These are phyloP conservation scores for Hypolimnas misippus DNA, from an alignment of 2,888 invertebrate genomes.

Conservation along the genomic window DNA sequence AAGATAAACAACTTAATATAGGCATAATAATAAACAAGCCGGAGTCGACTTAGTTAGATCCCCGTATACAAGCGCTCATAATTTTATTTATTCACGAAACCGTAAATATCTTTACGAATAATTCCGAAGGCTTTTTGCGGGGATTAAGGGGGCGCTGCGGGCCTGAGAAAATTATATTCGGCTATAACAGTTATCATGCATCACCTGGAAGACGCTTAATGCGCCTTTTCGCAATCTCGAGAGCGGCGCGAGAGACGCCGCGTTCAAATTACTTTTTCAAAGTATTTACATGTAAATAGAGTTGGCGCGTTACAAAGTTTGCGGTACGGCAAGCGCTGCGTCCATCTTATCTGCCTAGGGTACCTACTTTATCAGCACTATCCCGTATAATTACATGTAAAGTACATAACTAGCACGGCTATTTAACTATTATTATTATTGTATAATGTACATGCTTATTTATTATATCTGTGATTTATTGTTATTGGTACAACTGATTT, in stretches of 20 bases:
- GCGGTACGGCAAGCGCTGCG: constrained; percentile 54
- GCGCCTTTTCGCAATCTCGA: constrained; percentile 83
- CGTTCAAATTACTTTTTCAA: constrained; percentile 83
- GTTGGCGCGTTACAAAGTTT: constrained; percentile 63
- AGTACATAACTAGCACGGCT: not conserved
- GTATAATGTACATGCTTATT: not conserved
- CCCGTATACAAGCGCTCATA: constrained; percentile 73
- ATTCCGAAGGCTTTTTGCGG: constrained; percentile 82
- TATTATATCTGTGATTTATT: constrained; percentile 2
- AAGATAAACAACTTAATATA: constrained; percentile 84
- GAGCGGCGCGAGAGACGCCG: constrained; percentile 74
- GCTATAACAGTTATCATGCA: constrained; percentile 84
- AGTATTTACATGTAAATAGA: constrained; percentile 85
- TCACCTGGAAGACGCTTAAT: constrained; percentile 83
- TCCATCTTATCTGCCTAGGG: constrained; percentile 37
- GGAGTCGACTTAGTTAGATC: constrained; percentile 70
- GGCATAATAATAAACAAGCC: constrained; percentile 81
- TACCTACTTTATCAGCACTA: constrained; percentile 8
- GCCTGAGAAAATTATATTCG: constrained; percentile 83
- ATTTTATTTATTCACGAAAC: constrained; percentile 84
- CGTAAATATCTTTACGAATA: constrained; percentile 83
- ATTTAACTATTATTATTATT: not conserved
- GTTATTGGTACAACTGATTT: not conserved
- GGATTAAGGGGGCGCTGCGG: constrained; percentile 82
- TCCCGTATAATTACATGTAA: constrained; percentile 1